Evolutionary conservation across 2,113 vertebrate genomes (phyloP).

Genomic region (Xiphophorus couchianus): DNA sequence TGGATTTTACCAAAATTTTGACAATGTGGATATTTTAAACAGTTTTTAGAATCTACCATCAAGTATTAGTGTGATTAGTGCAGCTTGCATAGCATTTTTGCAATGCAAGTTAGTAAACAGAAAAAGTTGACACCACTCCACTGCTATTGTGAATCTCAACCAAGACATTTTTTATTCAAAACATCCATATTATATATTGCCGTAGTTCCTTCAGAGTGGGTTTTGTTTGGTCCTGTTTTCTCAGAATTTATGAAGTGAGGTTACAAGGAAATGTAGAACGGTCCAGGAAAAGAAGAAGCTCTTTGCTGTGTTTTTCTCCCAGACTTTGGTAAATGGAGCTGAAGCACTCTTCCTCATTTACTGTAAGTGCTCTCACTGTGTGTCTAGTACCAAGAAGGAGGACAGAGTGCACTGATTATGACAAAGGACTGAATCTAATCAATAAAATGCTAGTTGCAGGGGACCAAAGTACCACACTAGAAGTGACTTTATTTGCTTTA

Average conservation of each 20-base stretch:
- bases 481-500: constrained; percentile 1
- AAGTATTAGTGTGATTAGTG: no score
- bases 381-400: not conserved
- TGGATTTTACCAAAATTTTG: no score
- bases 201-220: not conserved
- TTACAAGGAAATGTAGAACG: not conserved
- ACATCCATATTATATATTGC: not conserved
- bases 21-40: not conserved
- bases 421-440: not conserved
- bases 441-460: constrained; percentile 1
- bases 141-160: not conserved
- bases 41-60: not conserved
- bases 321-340: not conserved
- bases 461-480: not conserved
- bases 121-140: not conserved
- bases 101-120: no score
- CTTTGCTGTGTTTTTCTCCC: not conserved
- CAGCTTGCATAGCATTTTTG: no score
- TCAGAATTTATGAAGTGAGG: not conserved
- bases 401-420: not conserved
- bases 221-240: no score
- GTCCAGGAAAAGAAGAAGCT: not conserved
- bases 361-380: not conserved
- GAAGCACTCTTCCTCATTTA: not conserved
- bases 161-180: not conserved